Evolutionary conservation across 2,888 invertebrate genomes (phyloP).

Genomic region (Cheilosia grossa): DNA sequence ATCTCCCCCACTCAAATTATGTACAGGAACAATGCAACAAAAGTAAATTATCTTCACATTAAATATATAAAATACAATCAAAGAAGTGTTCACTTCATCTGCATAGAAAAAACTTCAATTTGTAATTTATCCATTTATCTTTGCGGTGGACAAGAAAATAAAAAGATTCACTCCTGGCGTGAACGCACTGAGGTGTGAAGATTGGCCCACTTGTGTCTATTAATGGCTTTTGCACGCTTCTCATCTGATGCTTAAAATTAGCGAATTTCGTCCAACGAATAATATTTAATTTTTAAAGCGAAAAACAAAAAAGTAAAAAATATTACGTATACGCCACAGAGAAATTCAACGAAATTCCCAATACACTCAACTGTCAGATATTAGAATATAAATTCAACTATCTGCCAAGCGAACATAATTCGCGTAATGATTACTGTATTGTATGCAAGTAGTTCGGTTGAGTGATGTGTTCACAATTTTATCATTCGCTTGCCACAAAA

Average conservation of each 20-base stretch:
- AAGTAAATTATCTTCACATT: slow-evolving; percentile 24
- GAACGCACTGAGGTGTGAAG: background rate
- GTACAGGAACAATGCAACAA: slow-evolving; percentile 6
- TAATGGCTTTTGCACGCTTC: slow-evolving; percentile 2
- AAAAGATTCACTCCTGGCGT: background rate
- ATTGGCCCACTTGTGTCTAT: slow-evolving; percentile 26
- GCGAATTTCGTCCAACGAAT: too few species aligned
- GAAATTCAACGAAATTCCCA: background rate
- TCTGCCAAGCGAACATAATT: background rate
- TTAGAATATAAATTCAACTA: slow-evolving; percentile 1
- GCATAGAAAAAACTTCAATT: background rate
- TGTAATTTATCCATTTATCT: background rate
- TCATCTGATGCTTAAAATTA: background rate
- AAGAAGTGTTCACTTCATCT: slow-evolving; percentile 8
- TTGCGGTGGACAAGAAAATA: background rate
- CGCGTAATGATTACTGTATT: background rate
- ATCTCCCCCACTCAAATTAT: slow-evolving; percentile 4
- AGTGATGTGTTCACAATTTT: background rate
- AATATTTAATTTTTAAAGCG: too few species aligned
- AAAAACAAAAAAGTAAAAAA: background rate
- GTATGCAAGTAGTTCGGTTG: background rate
- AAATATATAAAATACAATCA: slow-evolving; percentile 33
- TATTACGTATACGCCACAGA: slow-evolving; percentile 29
- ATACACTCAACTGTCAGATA: background rate
- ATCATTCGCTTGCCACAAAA: slow-evolving; percentile 5